Conservation (phyloP, 2,797 vertebrate species). For the Yasuhikotakia modesta region DNA sequence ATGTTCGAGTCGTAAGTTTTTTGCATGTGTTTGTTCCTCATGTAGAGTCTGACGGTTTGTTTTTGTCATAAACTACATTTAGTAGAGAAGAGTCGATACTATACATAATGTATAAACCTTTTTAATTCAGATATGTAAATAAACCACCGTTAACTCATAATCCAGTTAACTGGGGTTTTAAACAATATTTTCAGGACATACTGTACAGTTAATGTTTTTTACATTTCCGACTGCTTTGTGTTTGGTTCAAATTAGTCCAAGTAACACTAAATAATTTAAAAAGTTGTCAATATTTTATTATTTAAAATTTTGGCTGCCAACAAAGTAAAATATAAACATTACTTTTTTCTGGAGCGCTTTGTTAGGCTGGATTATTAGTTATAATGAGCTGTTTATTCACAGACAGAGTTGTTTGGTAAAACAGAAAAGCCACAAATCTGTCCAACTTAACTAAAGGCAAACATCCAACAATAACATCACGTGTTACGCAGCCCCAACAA, state of each 20-base stretch:
- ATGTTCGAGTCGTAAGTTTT: slow-evolving; percentile 62
- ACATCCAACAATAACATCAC: slow-evolving; percentile 12
- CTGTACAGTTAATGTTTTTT: no score
- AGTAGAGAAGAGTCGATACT: no score
- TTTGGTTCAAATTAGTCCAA: neutral
- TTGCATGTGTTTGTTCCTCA: slow-evolving; percentile 45
- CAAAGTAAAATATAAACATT: neutral
- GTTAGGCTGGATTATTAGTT: slow-evolving; percentile 18
- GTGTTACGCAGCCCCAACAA: slow-evolving; percentile 5
- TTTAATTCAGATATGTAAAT: no score
- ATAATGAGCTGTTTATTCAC: slow-evolving; percentile 47
- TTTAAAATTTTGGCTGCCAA: neutral
- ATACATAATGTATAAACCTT: no score
- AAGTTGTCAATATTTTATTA: slow-evolving; percentile 18
- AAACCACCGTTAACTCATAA: neutral
- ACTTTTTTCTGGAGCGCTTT: slow-evolving; percentile 11
- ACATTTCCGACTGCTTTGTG: no score
- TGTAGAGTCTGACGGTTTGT: slow-evolving; percentile 15
- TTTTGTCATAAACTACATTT: no score
- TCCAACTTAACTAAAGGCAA: slow-evolving; percentile 11
- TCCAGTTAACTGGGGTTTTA: neutral
- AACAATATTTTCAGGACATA: neutral
- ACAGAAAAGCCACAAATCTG: neutral
- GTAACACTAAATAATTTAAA: neutral
- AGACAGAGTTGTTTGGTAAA: slow-evolving; percentile 1